Base-by-base conservation (phyloP, 2,113 vertebrate genomes). In the Anoplopoma fimbria region DNA sequence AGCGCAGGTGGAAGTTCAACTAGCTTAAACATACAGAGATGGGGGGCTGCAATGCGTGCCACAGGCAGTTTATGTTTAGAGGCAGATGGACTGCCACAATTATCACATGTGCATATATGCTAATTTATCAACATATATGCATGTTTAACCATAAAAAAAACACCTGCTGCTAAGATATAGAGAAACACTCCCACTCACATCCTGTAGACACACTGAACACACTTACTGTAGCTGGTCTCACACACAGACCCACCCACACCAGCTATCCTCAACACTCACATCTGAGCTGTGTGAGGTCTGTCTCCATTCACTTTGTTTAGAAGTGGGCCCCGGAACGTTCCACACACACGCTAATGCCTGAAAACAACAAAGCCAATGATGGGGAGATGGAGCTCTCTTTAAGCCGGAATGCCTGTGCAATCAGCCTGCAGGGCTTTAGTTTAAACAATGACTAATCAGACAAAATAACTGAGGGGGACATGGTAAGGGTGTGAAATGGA, bases 361-460 rank as follows among this genome's bases (percentile, higher is more conserved):
- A 19, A 85, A 89, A 93, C 88, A 94, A 89, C 84, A 91, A 82
- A 79, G 77, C 68, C 58, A 57, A 25, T 65, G 87, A 88, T 74
- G 78, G 89, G 83, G 88, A 82, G 77, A 86, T 13, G 68, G 81
- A 81, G 74, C 69, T 87, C 85, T 83, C 47, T 67, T 69, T 42
- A 87, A 90, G 83, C 77, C 65, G 67, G n/a, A n/a, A n/a, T n/a
- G n/a, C n/a, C n/a, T 74, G 75, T 69, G 86, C 84, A 93, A 93
- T 92, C 90, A 89, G 75, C 74, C 87, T 57, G 68, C 57, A n/a
- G 82, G 86, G 78, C 33, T 89, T 90, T 76, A 51, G 67, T 82
- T 91, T 91, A 92, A 91, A 90, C 81, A 90, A 82, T 61, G 82
- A 19, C 47, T 81, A 89, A 92, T 90, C 91, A 89, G 79, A 85